Evolutionary conservation across 2,888 invertebrate genomes (phyloP), one percentile per base, ranked within the genome.

Genomic region (Drosophila imparisetae): DNA sequence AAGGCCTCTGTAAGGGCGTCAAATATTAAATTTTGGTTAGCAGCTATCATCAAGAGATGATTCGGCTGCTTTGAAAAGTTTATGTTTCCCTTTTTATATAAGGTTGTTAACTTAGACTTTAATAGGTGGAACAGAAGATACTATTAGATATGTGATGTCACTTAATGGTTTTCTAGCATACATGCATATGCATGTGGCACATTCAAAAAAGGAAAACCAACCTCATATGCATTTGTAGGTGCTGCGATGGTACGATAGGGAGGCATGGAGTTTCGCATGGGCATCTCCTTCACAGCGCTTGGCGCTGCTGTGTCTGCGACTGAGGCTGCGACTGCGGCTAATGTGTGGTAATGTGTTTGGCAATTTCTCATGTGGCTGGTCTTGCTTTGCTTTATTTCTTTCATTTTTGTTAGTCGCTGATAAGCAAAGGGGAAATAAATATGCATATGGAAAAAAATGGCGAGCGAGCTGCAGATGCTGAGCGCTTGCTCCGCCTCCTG

Each of bases 351-450:
- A 90, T 87, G 90, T 87, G 69, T 81, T 83, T 84, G 71, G 80
- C 87, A 76, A 87, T 89, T 87, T 84, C 76, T 89, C 87, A 90
- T 76, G 58, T 68, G 72, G 45, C 70, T 70, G 42, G 57, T 61
- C 55, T 36, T 71, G 69, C 73, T 80, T 76, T 82, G 83, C 83
- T 86, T 80, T 85, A 81, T 81, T 86, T 77, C 76, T 42, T 66
- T 68, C 64, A 50, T 60, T 86, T 87, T 63, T 75, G 79, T 80
- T 72, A 87, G 71, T 71, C 71, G 79, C 87, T 90, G 92, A 91
- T 91, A 91, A 91, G 90, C 91, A 80, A 80, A 80, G 85, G 86
- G 86, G 87, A 90, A 87, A 91, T 89, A 91, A 90, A 91, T 91
- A 91, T 86, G 82, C 82, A 88, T 86, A 90, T 86, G 81, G 70